These are phyloP conservation scores for Ophonus ardosiacus DNA, from an alignment of 2,888 invertebrate genomes.

Conservation along the genomic window DNA sequence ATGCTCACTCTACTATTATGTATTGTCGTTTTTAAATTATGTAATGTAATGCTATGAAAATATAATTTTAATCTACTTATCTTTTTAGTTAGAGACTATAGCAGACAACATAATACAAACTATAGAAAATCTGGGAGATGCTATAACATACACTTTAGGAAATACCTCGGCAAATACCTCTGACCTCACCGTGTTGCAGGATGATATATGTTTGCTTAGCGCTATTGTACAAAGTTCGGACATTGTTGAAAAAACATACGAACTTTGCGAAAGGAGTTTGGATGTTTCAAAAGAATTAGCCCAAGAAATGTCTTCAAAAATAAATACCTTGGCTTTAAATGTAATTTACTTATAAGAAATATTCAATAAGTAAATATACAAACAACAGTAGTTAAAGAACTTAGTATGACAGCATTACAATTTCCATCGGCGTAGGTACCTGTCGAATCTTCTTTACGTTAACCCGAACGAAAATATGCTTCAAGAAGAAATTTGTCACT, in stretches of 20 bases:
- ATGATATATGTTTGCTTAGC: slow-evolving; percentile 10
- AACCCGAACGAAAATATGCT: too few relatives aligned
- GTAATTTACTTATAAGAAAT: too few relatives aligned
- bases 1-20: too few relatives aligned
- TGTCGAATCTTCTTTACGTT: too few relatives aligned
- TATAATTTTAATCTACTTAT: neutral
- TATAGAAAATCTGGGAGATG: neutral
- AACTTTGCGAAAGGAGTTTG: neutral
- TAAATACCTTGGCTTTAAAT: neutral
- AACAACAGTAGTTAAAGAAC: too few relatives aligned
- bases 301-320: neutral
- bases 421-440: too few relatives aligned
- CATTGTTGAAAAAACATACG: neutral
- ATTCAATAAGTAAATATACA: too few relatives aligned
- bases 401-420: too few relatives aligned
- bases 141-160: neutral
- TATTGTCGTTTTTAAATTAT: too few relatives aligned
- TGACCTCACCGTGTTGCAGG: neutral
- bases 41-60: too few relatives aligned
- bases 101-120: neutral
- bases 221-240: neutral
- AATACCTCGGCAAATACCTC: neutral
- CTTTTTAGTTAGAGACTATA: slow-evolving; percentile 9
- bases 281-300: neutral
- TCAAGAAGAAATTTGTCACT: too few relatives aligned